Evolutionary conservation across 2,797 vertebrate genomes (phyloP), one percentile per base, ranked within the genome.

Genomic region (Pipistrellus nathusii): DNA sequence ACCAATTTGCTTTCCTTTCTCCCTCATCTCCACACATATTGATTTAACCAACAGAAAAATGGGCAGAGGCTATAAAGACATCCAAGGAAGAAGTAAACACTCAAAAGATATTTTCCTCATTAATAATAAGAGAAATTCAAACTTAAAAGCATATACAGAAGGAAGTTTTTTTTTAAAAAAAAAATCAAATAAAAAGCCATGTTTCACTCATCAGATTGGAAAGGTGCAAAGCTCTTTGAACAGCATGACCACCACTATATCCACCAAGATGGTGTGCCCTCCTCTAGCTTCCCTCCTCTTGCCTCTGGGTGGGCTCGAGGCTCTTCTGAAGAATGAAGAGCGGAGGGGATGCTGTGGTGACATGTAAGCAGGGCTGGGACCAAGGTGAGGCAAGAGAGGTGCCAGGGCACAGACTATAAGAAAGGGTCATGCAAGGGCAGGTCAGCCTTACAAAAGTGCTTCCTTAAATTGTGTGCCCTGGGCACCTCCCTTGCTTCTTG

Each of bases 141-240:
- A 57, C 81, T 64, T 48, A 77, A 73, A 91, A 82, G 55, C 30
- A 73, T 2, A 72, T 85, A 92, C 14, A 73, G 46, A 84, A 96
- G 85, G 13, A 76, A 86, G 55, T 8, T 89, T 59, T 48, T 71
- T 87, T 84, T 1, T n/a, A n/a, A n/a, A n/a, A 66, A 72, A 35
- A 25, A 51, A 53, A 53, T 5, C 15, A 77, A 68, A 53, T 8
- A 66, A 21, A 48, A 53, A 85, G 18, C 21, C 18, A 38, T 27
- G 38, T 20, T 93, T 64, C 69, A 20, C 35, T 66, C 27, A 14
- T 44, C 32, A 46, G 2, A 68, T 17, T 27, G 18, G 32, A 77
- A 84, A 90, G 51, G 35, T 46, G 25, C 14, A 23, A 80, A 68
- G 21, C 3, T 68, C 53, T 66, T 32, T 66, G 21, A 14, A 20